These are phyloP conservation scores for Phorcus lineatus DNA, from an alignment of 2,888 invertebrate genomes.

Conservation along the genomic window DNA sequence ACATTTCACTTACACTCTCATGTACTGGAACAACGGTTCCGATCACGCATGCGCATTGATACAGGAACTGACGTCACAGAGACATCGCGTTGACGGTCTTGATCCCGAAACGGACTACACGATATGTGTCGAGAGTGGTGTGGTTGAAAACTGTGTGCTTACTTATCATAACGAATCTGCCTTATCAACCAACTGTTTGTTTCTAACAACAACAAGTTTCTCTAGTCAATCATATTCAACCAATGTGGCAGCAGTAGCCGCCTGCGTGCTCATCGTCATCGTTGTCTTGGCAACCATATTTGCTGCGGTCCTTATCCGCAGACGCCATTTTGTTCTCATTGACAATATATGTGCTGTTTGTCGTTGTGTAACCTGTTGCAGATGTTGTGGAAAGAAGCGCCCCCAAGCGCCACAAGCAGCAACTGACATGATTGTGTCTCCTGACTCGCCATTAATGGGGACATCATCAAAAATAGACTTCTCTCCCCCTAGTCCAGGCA, in stretches of 20 bases:
- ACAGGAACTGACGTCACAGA: conserved; percentile 23
- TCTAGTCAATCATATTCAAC: background rate
- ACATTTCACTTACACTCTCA: conserved; percentile 20
- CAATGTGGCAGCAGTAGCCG: background rate
- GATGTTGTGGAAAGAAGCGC: background rate
- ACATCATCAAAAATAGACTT: conserved; percentile 5
- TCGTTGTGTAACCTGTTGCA: background rate
- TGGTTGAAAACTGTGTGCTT: conserved; percentile 38
- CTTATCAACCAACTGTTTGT: conserved; percentile 16
- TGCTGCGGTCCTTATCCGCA: background rate
- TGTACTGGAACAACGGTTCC: conserved; percentile 28
- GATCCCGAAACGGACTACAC: conserved; percentile 30
- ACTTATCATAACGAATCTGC: conserved; percentile 19
- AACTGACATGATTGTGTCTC: conserved; percentile 14
- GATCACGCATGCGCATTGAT: conserved; percentile 35
- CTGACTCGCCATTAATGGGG: conserved; percentile 17
- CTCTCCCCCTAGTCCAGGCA: conserved; percentile 8
- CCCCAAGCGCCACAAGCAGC: background rate
- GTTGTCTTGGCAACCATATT: conserved; percentile 10
- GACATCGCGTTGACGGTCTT: conserved; percentile 23
- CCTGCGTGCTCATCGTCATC: conserved; percentile 7
- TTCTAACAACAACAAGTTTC: background rate
- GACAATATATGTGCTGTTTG: conserved; percentile 1
- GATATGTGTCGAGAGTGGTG: conserved; percentile 38
- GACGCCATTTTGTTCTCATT: conserved; percentile 13